A percentile compares a stretch with the other conserved stretches of the same genome.
Evolutionary conservation across 2,113 vertebrate genomes (phyloP).

Genomic region (Hucho hucho): DNA sequence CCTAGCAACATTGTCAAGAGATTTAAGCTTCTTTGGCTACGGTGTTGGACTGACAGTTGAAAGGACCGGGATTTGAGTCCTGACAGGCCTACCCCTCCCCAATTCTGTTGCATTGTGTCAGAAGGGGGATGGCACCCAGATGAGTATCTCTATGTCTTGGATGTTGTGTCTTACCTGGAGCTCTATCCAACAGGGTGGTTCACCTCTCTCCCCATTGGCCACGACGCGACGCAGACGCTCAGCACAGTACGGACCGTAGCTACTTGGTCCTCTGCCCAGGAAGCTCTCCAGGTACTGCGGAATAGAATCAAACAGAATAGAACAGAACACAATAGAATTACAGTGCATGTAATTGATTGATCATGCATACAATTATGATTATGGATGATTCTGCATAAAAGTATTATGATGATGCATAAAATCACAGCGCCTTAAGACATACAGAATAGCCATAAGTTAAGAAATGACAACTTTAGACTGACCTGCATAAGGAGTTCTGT

Average conservation of each 20-base stretch:
- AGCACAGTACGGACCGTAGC: slow-evolving; percentile 78
- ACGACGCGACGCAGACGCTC: slow-evolving; percentile 78
- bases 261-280: slow-evolving; percentile 72
- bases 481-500: slow-evolving; percentile 84
- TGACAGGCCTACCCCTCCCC: no score
- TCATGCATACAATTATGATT: no score
- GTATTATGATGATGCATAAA: no score
- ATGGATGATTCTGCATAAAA: no score
- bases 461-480: slow-evolving; percentile 13
- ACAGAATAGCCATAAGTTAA: background rate
- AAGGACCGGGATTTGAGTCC: no score
- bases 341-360: background rate
- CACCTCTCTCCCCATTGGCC: slow-evolving; percentile 80
- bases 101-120: no score
- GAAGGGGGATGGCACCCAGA: no score
- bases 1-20: no score
- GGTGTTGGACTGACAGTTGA: no score
- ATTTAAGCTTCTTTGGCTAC: no score
- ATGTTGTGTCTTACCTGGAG: slow-evolving; percentile 77
- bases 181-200: slow-evolving; percentile 87
- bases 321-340: background rate
- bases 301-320: background rate
- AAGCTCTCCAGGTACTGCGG: slow-evolving; percentile 86
- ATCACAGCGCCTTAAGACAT: no score
- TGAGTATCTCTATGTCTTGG: no score